Evolutionary conservation across 2,797 vertebrate genomes (phyloP).

Genomic region (Bryconaethiops microstoma): DNA sequence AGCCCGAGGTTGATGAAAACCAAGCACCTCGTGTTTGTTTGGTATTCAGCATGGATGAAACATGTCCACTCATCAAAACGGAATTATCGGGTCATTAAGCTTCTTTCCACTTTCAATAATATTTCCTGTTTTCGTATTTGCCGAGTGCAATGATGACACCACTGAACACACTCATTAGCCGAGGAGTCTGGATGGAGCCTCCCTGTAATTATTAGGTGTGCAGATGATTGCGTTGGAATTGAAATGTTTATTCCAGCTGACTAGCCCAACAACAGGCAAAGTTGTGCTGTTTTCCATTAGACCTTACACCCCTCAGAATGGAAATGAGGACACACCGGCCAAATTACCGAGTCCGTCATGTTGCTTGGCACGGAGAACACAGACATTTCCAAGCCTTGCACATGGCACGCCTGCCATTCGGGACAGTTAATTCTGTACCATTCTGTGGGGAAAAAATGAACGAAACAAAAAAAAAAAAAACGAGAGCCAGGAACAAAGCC

Average conservation of each 20-base stretch:
- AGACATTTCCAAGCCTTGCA: not conserved
- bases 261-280: constrained; percentile 70
- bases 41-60: constrained; percentile 58
- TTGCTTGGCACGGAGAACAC: not conserved
- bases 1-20: not conserved
- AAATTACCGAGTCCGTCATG: not conserved
- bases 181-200: constrained; percentile 87
- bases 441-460: not conserved
- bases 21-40: constrained; percentile 11
- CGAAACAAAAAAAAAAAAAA: not conserved
- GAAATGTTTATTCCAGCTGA: constrained; percentile 87
- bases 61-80: constrained; percentile 77
- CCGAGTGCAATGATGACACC: constrained; percentile 41
- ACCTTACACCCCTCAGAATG: constrained; percentile 21
- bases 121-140: constrained; percentile 52
- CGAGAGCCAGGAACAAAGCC: constrained; percentile 9
- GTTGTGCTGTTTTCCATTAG: constrained; percentile 29
- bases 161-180: constrained; percentile 91
- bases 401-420: not conserved
- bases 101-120: constrained; percentile 45
- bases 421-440: constrained; percentile 6
- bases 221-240: constrained; percentile 87
- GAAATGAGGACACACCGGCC: not conserved
- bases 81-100: constrained; percentile 61
- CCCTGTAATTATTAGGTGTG: constrained; percentile 91